phyloP scores from a whole-genome alignment of 2,797 vertebrate species.

The Psittacula derbiana region DNA sequence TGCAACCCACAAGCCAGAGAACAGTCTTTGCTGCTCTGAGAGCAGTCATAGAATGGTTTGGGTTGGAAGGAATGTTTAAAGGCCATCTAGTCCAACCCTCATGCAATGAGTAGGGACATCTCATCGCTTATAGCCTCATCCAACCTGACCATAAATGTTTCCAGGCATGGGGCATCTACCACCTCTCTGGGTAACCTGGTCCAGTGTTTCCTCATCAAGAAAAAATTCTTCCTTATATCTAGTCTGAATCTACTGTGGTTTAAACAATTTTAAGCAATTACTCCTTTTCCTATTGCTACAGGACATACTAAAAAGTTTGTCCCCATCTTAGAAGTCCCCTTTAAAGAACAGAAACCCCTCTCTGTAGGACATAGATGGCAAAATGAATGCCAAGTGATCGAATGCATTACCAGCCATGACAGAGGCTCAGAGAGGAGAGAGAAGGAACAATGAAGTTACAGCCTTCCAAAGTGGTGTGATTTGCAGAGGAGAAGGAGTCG shows the following conservation, averaged over 20 bases:
- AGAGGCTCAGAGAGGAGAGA: not conserved
- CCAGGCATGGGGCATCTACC: not conserved
- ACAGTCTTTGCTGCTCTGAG: not conserved
- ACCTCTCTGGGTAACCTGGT: not conserved
- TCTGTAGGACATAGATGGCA: not conserved
- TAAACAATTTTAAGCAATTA: not conserved
- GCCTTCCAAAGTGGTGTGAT: not conserved
- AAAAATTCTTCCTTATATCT: not conserved
- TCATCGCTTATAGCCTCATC: not conserved
- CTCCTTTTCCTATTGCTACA: not conserved
- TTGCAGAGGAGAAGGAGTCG: not conserved
- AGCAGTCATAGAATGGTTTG: not conserved
- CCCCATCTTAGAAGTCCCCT: not conserved
- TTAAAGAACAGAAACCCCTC: not conserved
- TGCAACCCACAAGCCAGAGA: not conserved
- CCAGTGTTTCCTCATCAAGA: fast-evolving
- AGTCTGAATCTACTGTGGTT: not conserved
- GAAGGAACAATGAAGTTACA: not conserved
- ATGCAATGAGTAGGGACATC: not conserved
- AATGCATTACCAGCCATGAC: not conserved
- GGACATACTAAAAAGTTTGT: not conserved
- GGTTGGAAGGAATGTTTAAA: not conserved
- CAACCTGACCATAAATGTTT: not conserved
- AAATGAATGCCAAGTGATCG: fast-evolving
- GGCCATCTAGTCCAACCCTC: not conserved